Evolutionary conservation across 2,113 vertebrate genomes (phyloP).

Genomic region (Ardeotis arabs): DNA sequence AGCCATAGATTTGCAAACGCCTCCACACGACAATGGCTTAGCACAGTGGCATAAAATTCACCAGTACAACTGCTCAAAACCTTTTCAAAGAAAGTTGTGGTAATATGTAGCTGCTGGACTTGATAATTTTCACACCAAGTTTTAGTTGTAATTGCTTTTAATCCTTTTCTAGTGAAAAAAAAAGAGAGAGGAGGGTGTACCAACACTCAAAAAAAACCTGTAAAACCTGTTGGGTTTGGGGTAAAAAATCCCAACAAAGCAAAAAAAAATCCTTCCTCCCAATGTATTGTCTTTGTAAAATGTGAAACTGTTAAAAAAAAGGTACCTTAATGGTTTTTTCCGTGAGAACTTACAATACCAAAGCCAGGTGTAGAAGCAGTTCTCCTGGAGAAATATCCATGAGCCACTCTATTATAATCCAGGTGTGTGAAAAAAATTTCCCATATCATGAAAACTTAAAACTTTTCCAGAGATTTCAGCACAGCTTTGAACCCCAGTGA

Average conservation of each 20-base stretch:
- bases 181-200: too few relatives aligned
- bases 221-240: background rate
- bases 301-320: background rate
- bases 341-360: background rate
- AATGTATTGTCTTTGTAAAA: background rate
- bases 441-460: constrained; percentile 14
- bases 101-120: background rate
- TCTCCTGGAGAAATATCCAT: background rate
- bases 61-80: background rate
- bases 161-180: background rate
- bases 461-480: constrained; percentile 4
- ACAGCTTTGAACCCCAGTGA: background rate
- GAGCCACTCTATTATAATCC: background rate
- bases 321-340: background rate
- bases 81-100: background rate
- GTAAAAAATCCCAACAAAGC: background rate
- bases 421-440: background rate
- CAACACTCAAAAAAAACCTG: background rate
- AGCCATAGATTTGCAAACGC: background rate
- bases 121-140: background rate
- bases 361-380: background rate
- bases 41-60: background rate
- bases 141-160: background rate
- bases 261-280: background rate
- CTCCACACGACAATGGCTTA: background rate